Evolutionary conservation across 2,888 invertebrate genomes (phyloP).

Genomic region (Caradrina kadenii): DNA sequence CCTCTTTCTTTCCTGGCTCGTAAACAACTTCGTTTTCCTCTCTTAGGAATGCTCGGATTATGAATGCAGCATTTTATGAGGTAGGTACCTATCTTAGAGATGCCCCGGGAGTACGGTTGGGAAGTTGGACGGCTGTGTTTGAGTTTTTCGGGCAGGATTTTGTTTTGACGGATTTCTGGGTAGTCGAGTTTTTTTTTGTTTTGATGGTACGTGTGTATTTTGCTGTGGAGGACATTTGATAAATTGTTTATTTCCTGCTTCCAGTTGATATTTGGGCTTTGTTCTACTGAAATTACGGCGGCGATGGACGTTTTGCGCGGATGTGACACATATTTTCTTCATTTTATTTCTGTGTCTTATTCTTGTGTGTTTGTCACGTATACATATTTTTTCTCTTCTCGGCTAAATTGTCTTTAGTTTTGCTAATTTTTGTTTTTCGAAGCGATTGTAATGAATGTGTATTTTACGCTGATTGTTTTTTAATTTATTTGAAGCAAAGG

Average conservation of each 20-base stretch:
- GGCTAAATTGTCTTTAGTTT: too few species aligned
- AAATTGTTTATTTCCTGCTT: not conserved
- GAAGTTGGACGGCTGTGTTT: slow-evolving; percentile 29
- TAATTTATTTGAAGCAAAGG: too few species aligned
- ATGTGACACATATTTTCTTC: too few species aligned
- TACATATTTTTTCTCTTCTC: too few species aligned
- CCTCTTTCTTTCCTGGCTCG: slow-evolving; percentile 53
- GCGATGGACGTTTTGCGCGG: too few species aligned
- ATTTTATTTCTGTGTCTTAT: too few species aligned
- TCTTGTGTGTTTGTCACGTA: too few species aligned
- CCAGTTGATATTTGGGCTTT: slow-evolving; percentile 4
- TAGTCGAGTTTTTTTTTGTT: slow-evolving; percentile 13
- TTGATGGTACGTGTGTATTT: slow-evolving; percentile 5
- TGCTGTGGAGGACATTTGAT: not conserved
- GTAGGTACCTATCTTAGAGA: slow-evolving; percentile 12
- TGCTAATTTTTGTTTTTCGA: too few species aligned
- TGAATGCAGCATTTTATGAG: slow-evolving; percentile 59
- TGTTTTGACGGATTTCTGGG: slow-evolving; percentile 34
- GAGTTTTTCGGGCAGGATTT: slow-evolving; percentile 30
- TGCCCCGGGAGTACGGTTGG: slow-evolving; percentile 14
- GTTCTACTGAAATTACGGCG: not conserved
- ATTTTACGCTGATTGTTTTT: too few species aligned
- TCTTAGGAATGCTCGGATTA: slow-evolving; percentile 46
- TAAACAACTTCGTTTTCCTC: slow-evolving; percentile 59
- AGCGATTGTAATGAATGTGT: too few species aligned